Evolutionary conservation across 2,113 vertebrate genomes (phyloP), one percentile per base, ranked within the genome.

Genomic region (Seriola quinqueradiata): DNA sequence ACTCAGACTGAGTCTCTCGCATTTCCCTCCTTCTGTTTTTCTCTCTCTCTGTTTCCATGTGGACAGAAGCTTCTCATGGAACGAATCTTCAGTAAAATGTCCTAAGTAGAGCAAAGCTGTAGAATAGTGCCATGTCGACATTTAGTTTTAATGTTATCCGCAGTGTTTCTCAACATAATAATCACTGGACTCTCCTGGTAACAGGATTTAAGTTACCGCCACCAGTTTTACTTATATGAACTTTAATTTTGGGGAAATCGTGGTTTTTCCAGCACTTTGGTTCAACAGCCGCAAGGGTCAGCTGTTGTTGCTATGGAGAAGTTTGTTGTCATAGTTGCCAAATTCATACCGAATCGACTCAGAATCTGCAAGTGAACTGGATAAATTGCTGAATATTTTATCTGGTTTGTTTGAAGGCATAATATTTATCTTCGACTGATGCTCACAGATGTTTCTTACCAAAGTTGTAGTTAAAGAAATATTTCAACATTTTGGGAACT

Each of bases 21-120:
- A 60, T 60, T 32, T 69, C 60, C 12, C 42, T 55, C 74, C 52
- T 3, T 68, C 38, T 75, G 19, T 72, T 40, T 70, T 36, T 81
- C 32, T 4, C 52, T 66, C 4, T 44, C 38, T 70, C 58, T 19
- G 17, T 76, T 68, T 86, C 36, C 25, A 11, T 64, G 40, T 36
- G 42, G 58, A 34, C 17, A 17, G 67, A 52, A 0, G 32, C 36
- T 72, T 19, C 25, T 77, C 28, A 12, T 40, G 32, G 50, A 77
- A 60, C 23, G 1, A 36, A 64, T 36, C 2, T 28, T 68, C 8
- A 52, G 40, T 40, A 42, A 74, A 75, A 54, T 8, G 9, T 40
- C 8, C 17, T 38, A 5, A 52, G 50, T 12, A 10, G 63, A 73
- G 32, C 32, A 50, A 42, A 59, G 46, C 2, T 9, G 28, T 9